Conservation (phyloP, 92 coral and sea anemone genomes). For the Anthopleura xanthogrammica region DNA sequence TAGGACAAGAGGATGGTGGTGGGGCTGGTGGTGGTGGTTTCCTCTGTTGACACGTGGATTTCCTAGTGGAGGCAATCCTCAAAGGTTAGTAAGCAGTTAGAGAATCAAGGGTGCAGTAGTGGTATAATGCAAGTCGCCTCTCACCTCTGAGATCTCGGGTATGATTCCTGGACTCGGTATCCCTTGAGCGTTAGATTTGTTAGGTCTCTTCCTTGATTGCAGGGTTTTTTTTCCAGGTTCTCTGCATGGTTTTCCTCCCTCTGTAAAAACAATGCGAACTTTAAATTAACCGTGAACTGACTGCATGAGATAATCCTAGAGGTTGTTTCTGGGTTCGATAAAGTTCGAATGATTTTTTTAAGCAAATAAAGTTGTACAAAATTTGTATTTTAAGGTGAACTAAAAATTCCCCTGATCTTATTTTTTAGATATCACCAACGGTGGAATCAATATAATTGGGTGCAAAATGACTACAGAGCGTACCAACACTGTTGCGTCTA, state of each 20-base stretch:
- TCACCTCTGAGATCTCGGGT: background rate
- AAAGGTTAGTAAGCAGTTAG: background rate
- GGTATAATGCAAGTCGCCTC: background rate
- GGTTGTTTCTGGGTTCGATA: too few species aligned
- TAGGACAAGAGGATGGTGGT: slow-evolving; percentile 14
- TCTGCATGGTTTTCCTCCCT: background rate
- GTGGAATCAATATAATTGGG: background rate
- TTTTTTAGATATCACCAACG: slow-evolving; percentile 1
- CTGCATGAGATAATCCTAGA: too few species aligned
- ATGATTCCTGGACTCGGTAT: too few species aligned
- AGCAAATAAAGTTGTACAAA: too few species aligned
- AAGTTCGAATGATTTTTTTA: too few species aligned
- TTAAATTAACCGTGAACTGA: too few species aligned
- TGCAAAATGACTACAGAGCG: background rate
- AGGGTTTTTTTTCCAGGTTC: background rate
- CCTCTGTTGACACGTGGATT: background rate
- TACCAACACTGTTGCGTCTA: slow-evolving; percentile 21
- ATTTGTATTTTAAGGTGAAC: too few species aligned
- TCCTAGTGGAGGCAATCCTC: slow-evolving; percentile 32
- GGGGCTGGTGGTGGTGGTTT: slow-evolving; percentile 23
- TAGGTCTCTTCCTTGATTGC: too few species aligned
- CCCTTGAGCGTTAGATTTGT: too few species aligned
- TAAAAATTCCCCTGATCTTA: too few species aligned
- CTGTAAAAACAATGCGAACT: too few species aligned
- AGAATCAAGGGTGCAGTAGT: too few species aligned